These are phyloP conservation scores for Pseudomugil tenellus DNA, from an alignment of 2,797 vertebrate genomes.

Conservation along the genomic window DNA sequence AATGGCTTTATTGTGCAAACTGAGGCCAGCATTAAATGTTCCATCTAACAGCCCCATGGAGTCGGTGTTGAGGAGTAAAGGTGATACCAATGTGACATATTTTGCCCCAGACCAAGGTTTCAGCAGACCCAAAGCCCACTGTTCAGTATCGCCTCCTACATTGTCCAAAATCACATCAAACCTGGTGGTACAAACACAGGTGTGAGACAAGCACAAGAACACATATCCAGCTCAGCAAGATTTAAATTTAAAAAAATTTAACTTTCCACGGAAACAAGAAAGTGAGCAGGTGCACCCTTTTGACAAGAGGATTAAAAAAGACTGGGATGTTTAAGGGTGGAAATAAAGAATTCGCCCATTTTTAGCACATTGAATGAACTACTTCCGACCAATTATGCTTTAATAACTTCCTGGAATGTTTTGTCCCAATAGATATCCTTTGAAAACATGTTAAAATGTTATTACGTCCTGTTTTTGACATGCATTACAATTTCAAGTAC, in stretches of 20 bases:
- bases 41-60: constrained; percentile 88
- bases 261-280: constrained; percentile 67
- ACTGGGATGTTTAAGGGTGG: constrained; percentile 19
- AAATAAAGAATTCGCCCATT: constrained; percentile 20
- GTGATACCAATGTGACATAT: constrained; percentile 91
- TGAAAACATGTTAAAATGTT: neutral
- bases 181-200: constrained; percentile 66
- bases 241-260: neutral
- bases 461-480: neutral
- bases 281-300: constrained; percentile 39
- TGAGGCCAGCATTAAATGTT: constrained; percentile 82
- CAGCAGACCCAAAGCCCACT: constrained; percentile 85
- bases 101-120: constrained; percentile 93
- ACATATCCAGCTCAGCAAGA: neutral
- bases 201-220: neutral
- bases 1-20: constrained; percentile 83
- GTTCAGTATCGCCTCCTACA: constrained; percentile 89
- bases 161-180: constrained; percentile 93
- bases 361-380: constrained; percentile 32
- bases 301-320: constrained; percentile 41
- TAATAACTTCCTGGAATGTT: constrained; percentile 11
- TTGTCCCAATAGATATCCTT: neutral
- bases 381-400: constrained; percentile 17
- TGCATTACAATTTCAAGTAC: neutral
- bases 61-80: constrained; percentile 89